A percentile compares a stretch with the other conserved stretches of the same genome.
These are phyloP conservation scores for Menidia beryllina DNA, from an alignment of 2,113 vertebrate species.

Conservation along the genomic window DNA sequence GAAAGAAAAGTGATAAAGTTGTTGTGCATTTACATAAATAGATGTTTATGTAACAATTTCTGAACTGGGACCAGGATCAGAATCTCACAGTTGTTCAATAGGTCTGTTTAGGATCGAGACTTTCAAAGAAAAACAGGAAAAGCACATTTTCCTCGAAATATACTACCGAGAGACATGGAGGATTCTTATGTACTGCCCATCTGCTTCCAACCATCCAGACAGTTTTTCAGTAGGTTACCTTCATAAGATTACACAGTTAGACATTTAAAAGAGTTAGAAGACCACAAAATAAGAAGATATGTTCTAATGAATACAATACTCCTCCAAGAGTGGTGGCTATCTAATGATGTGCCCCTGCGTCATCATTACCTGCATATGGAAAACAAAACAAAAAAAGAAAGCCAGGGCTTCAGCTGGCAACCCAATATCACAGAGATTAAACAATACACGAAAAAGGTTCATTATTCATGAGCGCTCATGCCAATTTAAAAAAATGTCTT, in stretches of 20 bases:
- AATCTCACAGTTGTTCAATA: slow-evolving; percentile 14
- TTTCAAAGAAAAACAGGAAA: slow-evolving; percentile 34
- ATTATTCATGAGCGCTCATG: no score
- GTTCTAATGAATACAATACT: slow-evolving; percentile 26
- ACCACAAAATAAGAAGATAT: slow-evolving; percentile 30
- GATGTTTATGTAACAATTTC: slow-evolving; percentile 2
- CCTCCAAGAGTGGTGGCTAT: slow-evolving; percentile 43
- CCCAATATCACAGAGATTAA: no score
- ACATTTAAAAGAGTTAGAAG: slow-evolving; percentile 3
- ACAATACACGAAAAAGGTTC: no score
- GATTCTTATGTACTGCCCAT: background rate
- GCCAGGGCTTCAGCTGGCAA: background rate
- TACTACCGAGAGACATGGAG: slow-evolving; percentile 23
- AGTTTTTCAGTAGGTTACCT: background rate
- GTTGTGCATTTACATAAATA: slow-evolving; percentile 7
- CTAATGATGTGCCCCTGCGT: slow-evolving; percentile 15
- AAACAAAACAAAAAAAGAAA: no score
- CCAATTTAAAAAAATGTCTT: no score
- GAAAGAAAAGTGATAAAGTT: background rate
- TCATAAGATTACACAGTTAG: background rate
- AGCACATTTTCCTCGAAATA: background rate
- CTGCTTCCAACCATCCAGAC: no score
- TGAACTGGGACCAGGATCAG: slow-evolving; percentile 11
- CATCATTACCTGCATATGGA: background rate
- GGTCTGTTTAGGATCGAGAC: slow-evolving; percentile 36